A percentile compares a stretch with the other conserved stretches of the same genome.
phyloP scores from a whole-genome alignment of 2,113 vertebrate genomes.

The Poeciliopsis occidentalis region DNA sequence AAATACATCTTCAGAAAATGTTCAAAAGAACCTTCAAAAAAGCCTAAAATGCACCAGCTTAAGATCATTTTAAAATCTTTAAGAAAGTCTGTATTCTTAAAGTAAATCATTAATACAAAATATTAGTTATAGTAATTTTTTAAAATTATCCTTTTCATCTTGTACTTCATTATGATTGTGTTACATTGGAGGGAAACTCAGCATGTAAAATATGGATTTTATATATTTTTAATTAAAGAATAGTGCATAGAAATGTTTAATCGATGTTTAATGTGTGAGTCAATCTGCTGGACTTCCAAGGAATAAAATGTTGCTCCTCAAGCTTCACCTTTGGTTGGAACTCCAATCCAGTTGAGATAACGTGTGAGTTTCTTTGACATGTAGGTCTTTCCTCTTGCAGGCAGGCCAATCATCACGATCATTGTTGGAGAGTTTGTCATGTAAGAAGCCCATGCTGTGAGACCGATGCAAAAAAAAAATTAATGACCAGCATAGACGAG shows the following conservation, averaged over 20 bases:
- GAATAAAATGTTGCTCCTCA: background rate
- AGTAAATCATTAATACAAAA: background rate
- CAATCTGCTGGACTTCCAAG: background rate
- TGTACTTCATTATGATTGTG: background rate
- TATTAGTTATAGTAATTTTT: background rate
- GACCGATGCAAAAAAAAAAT: background rate
- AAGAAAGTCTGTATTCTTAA: background rate
- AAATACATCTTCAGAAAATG: background rate
- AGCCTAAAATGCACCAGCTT: background rate
- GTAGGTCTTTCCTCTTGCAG: conserved; percentile 92
- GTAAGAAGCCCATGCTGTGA: conserved; percentile 93
- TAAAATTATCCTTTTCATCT: background rate
- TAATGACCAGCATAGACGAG: too few species aligned
- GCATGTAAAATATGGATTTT: background rate
- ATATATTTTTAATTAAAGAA: too few species aligned
- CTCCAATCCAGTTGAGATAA: conserved; percentile 98
- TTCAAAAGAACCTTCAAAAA: background rate
- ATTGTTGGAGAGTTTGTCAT: conserved; percentile 98
- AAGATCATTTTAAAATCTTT: background rate
- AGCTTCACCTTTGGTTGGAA: conserved; percentile 91
- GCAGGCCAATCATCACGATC: conserved; percentile 97
- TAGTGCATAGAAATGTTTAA: too few species aligned
- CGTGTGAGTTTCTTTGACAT: conserved; percentile 97
- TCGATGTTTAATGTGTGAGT: background rate
- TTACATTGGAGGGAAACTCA: background rate